Evolutionary conservation across 2,113 vertebrate species (phyloP), one percentile per base, ranked within the genome.

Genomic region (Vicugna pacos): DNA sequence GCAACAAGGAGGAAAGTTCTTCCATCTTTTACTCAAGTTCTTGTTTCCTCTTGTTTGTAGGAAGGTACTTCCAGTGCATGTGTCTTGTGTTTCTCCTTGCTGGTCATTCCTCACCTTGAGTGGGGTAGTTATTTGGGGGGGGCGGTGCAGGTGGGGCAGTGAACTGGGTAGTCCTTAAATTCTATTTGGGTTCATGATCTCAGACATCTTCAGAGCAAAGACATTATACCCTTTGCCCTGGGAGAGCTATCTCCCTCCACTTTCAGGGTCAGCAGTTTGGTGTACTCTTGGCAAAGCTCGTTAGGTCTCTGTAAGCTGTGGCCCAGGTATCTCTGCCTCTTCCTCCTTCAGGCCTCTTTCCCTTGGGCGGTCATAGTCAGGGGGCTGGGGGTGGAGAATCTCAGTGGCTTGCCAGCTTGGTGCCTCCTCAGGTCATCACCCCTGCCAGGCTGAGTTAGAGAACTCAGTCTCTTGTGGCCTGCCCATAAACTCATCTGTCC

Each of bases 231-330:
- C 52, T 52, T 38, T 48, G 17, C 32, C 42, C 30, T 48, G 30
- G 46, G 28, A 11, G 20, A 15, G 32, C 2, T 2, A 5, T 13
- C 15, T 32, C 10, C n/a, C 62, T 50, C 2, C 0, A 12, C 52
- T 72, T 85, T 30, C 22, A 67, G 38, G 24, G 22, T 60, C 24
- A 67, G 64, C n/a, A 48, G 4, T 7, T 20, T 19, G 35, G 9
- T 48, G 8, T 10, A 2, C 10, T 77, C 42, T 54, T 50, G 35
- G 69, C 15, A 52, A 89, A 69, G 3, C 2, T 17, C 26, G 2
- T 22, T 35, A 75, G 50, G 30, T 89, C 3, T 93, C 65, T 48
- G 2, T 22, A 42, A 20, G 17, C 64, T 62, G n/a, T 26, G 42
- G 22, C 17, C 2, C 38, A 35, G 14, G 10, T 7, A n/a, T 16